phyloP scores from a whole-genome alignment of 1,140 invertebrate species.

The Aphis gossypii region DNA sequence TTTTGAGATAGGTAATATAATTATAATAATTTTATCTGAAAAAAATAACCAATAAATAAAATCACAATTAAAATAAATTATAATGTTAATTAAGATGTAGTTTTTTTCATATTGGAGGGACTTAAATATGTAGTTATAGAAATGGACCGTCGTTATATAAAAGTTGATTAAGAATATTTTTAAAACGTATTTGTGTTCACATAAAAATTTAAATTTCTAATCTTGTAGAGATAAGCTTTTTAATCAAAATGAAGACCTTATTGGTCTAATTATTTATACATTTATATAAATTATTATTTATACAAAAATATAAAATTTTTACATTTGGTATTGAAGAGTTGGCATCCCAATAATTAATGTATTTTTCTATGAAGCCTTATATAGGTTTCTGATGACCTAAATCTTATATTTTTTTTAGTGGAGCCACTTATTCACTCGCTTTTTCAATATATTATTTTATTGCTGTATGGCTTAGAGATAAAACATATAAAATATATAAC shows the following conservation, averaged over 20 bases:
- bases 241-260: background rate
- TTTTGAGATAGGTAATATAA: no score
- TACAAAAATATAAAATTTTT: background rate
- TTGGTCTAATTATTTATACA: background rate
- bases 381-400: background rate
- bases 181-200: no score
- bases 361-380: slow-evolving; percentile 2
- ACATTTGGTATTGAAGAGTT: background rate
- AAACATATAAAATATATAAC: background rate
- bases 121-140: no score
- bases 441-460: background rate
- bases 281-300: background rate
- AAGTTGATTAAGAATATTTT: no score
- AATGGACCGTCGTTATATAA: no score
- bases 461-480: background rate
- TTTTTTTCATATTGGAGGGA: no score
- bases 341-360: background rate
- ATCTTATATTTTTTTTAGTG: background rate
- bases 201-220: background rate
- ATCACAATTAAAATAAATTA: no score
- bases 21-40: no score
- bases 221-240: background rate
- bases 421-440: background rate
- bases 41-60: no score
- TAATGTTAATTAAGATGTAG: no score